Base-by-base conservation (phyloP, 2,113 vertebrate genomes). In the Bubo bubo region DNA sequence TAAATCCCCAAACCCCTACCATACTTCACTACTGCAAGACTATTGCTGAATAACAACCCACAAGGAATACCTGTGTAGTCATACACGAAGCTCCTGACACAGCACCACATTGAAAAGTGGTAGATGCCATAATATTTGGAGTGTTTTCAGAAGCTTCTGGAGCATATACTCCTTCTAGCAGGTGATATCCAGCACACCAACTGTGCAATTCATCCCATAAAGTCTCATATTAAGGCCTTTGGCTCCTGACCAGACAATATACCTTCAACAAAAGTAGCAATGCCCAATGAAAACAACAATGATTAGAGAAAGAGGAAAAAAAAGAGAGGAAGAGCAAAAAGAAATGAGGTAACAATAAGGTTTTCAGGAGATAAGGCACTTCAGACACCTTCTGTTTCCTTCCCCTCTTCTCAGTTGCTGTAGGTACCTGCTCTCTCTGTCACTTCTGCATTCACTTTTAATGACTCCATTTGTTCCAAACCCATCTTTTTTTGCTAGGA, bases 101-200 rank as follows among this genome's bases (percentile, higher is more conserved):
- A 64, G 34, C 15, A 52, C 2, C 12, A 24, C 12, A 3, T 22
- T 52, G 22, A 56, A 59, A 80, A 59, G 7, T 0, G 1, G 58
- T 12, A n/a, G 27, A 13, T 63, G 12, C 21, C 32, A 6, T 6
- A 12, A 27, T 2, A 75, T 5, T 37, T 5, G 2, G 1, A 4
- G 8, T 21, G 13, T 5, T 63, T 67, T 34, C 5, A 3, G 50
- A 66, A 92, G 47, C 15, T 63, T 41, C 49, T 37, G 15, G 10
- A 71, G 22, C 3, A 58, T 23, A 34, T 32, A 17, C 2, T 45
- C 23, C 28, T 79, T 15, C 45, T 50, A 53, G 43, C 0, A 63
- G 6, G 7, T 24, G 30, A 34, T 26, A 27, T 28, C 27, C n/a
- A 53, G 62, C 27, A 35, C 8, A 30, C 2, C 26, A 52, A 6